Base-by-base conservation (phyloP, 2,888 invertebrate genomes). In the Theretra japonica region DNA sequence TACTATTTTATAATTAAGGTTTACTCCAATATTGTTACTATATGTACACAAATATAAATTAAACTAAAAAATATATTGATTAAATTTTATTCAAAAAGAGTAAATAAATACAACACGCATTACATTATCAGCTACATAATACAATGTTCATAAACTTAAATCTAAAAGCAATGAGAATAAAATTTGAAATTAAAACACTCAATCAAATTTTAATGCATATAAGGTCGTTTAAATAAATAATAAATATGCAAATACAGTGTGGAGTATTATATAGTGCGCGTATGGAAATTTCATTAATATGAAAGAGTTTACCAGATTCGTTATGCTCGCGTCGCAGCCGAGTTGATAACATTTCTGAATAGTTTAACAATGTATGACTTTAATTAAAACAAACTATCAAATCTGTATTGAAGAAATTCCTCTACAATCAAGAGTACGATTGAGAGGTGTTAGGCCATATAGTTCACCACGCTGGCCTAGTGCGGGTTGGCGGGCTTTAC, bases 231-330 rank as follows among this genome's bases (percentile, higher is more conserved):
- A 58, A 68, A 68, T 65, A 57, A 33, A 62, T 71, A 62, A 71
- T 71, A 68, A 59, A 71, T 15, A 71, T 71, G 71, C 68, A 71
- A 71, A 71, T 71, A 28, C 56, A 53, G 58, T 28, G 58, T 58
- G 25, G n/a, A n/a, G 21, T 68, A 21, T 57, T 77, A 79, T 81
- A 82, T 81, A 76, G 76, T 79, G 76, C 73, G 75, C 77, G 80
- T 81, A 86, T 85, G 82, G 75, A 80, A 78, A 83, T 86, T 79
- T 80, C 75, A 77, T 82, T 80, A 80, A 83, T 83, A 80, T 77
- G 78, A 77, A 80, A 75, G 75, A 68, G 62, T 74, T 77, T 73
- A 71, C 72, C 62, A 77, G 78, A 79, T 76, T 74, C 77, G n/a
- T 53, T 68, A 30, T 48, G 23, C 17, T 41, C 65, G 21, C 41